A percentile compares a stretch with the other conserved stretches of the same genome.
phyloP scores from a whole-genome alignment of 2,797 vertebrate genomes.

The Helicolenus hilgendorfi region DNA sequence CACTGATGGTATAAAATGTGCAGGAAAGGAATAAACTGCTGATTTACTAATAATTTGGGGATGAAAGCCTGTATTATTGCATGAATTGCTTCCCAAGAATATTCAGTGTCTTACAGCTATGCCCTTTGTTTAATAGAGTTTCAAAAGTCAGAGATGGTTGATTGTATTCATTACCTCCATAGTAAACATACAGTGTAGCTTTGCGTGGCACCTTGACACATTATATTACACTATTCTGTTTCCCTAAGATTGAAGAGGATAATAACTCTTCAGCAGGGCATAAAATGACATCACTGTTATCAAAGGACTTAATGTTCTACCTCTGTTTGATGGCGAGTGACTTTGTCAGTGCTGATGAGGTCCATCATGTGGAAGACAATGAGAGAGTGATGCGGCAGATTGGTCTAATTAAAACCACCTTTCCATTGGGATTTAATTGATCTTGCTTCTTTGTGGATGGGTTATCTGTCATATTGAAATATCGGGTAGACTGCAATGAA shows the following conservation, averaged over 20 bases:
- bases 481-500: background rate
- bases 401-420: constrained; percentile 62
- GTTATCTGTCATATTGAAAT: constrained; percentile 13
- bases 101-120: background rate
- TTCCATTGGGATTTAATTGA: constrained; percentile 50
- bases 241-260: constrained; percentile 20
- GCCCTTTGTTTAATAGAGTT: background rate
- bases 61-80: background rate
- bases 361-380: constrained; percentile 63
- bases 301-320: constrained; percentile 47
- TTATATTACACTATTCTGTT: constrained; percentile 8
- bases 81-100: background rate
- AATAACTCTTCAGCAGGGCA: constrained; percentile 13
- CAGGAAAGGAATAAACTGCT: background rate
- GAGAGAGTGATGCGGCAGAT: constrained; percentile 48
- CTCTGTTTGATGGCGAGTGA: constrained; percentile 50
- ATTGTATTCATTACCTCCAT: background rate
- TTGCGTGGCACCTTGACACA: constrained; percentile 5
- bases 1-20: background rate
- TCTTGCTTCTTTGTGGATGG: constrained; percentile 15
- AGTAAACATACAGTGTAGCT: background rate
- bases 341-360: constrained; percentile 61
- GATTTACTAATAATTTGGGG: background rate
- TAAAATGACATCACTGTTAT: constrained; percentile 47
- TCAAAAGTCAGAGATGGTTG: background rate